Evolutionary conservation across 2,113 vertebrate genomes (phyloP).

Genomic region (Varanus salvator): DNA sequence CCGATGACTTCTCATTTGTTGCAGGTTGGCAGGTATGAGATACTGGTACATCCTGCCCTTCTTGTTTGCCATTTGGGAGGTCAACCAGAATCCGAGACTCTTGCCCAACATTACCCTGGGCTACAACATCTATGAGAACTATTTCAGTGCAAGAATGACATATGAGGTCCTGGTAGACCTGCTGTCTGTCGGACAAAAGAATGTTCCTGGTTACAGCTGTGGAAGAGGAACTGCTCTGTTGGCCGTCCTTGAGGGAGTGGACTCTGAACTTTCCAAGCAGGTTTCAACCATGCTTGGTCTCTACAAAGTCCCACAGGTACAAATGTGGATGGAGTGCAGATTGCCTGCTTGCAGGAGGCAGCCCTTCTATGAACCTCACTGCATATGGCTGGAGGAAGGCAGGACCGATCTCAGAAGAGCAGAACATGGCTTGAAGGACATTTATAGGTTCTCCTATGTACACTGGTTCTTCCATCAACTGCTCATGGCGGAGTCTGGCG

Average conservation of each 20-base stretch:
- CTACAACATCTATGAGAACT: too few species aligned
- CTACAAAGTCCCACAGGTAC: neutral
- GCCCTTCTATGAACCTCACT: too few species aligned
- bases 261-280: neutral
- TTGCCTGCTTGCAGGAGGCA: too few species aligned
- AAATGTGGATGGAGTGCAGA: neutral
- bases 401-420: too few species aligned
- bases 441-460: too few species aligned
- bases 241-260: neutral
- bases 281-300: neutral
- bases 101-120: too few species aligned
- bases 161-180: neutral
- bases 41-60: neutral
- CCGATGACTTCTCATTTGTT: neutral
- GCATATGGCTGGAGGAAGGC: too few species aligned
- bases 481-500: too few species aligned
- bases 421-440: too few species aligned
- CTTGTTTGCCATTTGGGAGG: neutral
- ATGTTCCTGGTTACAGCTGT: neutral
- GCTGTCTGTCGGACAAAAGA: neutral
- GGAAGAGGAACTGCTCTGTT: neutral
- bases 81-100: neutral
- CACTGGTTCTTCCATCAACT: too few species aligned
- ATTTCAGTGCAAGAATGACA: too few species aligned
- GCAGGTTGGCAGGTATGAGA: fast-evolving